phyloP scores from a whole-genome alignment of 2,797 vertebrate genomes.

The Falco columbarius region DNA sequence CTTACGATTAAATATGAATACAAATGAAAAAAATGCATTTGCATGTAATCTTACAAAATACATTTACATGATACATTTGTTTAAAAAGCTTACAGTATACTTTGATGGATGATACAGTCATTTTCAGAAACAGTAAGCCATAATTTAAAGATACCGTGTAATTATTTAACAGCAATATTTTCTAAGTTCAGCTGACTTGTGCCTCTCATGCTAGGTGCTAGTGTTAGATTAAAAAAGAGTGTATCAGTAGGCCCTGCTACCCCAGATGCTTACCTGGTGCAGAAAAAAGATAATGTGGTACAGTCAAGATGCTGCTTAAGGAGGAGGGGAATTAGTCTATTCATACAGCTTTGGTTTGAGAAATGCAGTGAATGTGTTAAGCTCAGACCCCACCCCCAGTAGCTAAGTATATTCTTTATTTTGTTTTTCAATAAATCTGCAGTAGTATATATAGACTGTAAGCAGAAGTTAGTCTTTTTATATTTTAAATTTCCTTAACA shows the following conservation, averaged over 20 bases:
- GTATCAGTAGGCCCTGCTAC: background rate
- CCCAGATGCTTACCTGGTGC: background rate
- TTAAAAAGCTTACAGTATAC: conserved; percentile 15
- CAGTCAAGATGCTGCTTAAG: background rate
- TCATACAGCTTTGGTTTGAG: background rate
- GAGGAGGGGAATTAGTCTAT: background rate
- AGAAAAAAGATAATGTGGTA: background rate
- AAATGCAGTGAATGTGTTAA: background rate
- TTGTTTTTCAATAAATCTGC: conserved; percentile 33
- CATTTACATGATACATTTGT: background rate
- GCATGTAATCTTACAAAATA: background rate
- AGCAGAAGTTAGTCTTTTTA: conserved; percentile 34
- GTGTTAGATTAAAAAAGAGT: background rate
- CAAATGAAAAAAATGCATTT: conserved; percentile 17
- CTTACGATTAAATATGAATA: conserved; percentile 40
- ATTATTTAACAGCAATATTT: conserved; percentile 56
- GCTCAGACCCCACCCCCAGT: background rate
- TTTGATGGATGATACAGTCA: conserved; percentile 35
- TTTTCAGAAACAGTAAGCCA: conserved; percentile 41
- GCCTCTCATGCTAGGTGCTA: background rate
- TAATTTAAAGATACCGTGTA: conserved; percentile 45
- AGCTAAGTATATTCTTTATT: conserved; percentile 28
- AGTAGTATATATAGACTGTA: conserved; percentile 21
- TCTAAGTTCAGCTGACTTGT: conserved; percentile 16
- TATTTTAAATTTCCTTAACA: conserved; percentile 43